Percentiles rank a stretch among this genome's conserved stretches.
Evolutionary conservation across 2,797 vertebrate species (phyloP).

Genomic region (Odontamblyopus rebecca): DNA sequence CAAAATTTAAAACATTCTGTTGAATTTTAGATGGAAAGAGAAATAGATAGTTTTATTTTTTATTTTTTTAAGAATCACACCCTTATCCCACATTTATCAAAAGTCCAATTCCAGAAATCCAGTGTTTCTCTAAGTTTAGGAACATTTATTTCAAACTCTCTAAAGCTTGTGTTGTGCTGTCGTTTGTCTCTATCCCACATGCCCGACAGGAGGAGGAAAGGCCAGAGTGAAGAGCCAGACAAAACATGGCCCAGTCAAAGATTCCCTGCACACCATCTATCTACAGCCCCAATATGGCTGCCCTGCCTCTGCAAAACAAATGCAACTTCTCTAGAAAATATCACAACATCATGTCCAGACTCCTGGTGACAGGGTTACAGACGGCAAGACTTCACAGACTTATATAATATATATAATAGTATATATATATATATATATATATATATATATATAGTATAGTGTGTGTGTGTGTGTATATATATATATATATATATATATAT

Average conservation of each 20-base stretch:
- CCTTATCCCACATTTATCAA: conserved; percentile 1
- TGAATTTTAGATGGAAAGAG: neutral
- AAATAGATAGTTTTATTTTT: no score
- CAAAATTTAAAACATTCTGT: no score
- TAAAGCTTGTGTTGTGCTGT: conserved; percentile 30
- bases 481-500: no score
- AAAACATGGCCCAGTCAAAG: conserved; percentile 69
- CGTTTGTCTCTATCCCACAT: conserved; percentile 45
- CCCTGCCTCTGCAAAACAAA: conserved; percentile 35
- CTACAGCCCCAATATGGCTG: conserved; percentile 50
- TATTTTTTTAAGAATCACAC: neutral
- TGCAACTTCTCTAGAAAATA: conserved; percentile 28
- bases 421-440: no score
- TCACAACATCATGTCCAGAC: conserved; percentile 9
- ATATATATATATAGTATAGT: no score
- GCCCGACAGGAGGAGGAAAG: conserved; percentile 58
- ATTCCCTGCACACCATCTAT: conserved; percentile 58
- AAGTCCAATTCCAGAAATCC: neutral
- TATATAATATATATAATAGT: neutral
- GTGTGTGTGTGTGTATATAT: no score
- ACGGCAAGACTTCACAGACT: neutral
- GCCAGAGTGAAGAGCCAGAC: conserved; percentile 51
- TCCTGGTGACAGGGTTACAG: neutral
- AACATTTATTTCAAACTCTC: conserved; percentile 35
- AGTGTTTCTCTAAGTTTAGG: conserved; percentile 1